A percentile compares a stretch with the other conserved stretches of the same genome.
These are phyloP conservation scores for Odiellus spinosus DNA, from an alignment of 2,888 invertebrate genomes.

Conservation along the genomic window DNA sequence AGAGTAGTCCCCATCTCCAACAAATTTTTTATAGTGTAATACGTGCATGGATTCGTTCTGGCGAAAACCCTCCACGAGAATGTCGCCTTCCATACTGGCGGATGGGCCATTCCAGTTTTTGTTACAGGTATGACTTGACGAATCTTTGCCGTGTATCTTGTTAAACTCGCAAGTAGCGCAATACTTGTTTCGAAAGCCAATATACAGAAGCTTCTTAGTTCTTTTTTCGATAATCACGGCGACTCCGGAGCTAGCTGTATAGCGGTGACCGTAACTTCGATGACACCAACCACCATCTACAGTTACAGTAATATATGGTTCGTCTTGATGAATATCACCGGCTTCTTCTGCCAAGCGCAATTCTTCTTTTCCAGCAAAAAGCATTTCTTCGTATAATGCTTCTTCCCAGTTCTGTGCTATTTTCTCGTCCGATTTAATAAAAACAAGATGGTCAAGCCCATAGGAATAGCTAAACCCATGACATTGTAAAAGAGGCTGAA, in stretches of 20 bases:
- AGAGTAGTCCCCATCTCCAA: neutral
- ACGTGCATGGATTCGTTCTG: too few species aligned
- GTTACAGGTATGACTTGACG: neutral
- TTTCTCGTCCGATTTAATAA: too few species aligned
- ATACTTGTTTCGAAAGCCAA: neutral
- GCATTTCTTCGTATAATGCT: too few species aligned
- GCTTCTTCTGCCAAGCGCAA: neutral
- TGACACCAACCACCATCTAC: neutral
- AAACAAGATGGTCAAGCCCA: too few species aligned
- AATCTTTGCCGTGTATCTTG: too few species aligned
- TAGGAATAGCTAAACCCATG: too few species aligned
- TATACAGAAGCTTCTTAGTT: neutral
- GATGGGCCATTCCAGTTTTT: neutral
- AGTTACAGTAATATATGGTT: neutral
- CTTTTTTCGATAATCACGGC: neutral
- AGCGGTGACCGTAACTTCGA: neutral
- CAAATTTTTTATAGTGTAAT: neutral
- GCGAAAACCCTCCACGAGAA: neutral
- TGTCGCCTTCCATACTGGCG: neutral
- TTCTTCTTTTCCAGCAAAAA: too few species aligned
- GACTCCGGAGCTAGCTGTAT: neutral
- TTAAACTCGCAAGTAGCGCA: neutral
- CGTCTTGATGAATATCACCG: neutral
- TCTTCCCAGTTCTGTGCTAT: too few species aligned
- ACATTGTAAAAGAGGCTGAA: too few species aligned